These are phyloP conservation scores for Polydrusus tereticollis DNA, from an alignment of 2,888 invertebrate genomes.

Conservation along the genomic window DNA sequence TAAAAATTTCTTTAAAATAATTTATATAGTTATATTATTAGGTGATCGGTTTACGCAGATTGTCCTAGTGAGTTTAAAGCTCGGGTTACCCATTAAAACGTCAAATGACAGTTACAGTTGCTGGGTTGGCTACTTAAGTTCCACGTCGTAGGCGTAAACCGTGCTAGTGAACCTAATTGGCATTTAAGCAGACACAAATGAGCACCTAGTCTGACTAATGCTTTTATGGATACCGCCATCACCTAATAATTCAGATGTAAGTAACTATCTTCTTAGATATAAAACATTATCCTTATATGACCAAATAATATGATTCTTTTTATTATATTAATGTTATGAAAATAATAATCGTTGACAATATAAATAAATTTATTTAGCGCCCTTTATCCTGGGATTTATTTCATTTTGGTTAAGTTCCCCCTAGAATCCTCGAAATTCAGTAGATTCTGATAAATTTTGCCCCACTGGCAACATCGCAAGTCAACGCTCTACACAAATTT, in stretches of 20 bases:
- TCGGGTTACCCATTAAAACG: too few species aligned
- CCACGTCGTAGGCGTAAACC: too few species aligned
- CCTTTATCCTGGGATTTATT: conserved; percentile 37
- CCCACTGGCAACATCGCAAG: too few species aligned
- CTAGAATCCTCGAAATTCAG: not conserved
- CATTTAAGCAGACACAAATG: not conserved
- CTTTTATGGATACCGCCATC: not conserved
- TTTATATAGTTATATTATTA: conserved; percentile 12
- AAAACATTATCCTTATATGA: conserved; percentile 33
- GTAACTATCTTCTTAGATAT: conserved; percentile 13
- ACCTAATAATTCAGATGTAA: conserved; percentile 4
- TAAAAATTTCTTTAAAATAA: conserved; percentile 35
- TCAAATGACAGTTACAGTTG: too few species aligned
- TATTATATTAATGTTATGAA: conserved; percentile 45
- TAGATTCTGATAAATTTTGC: too few species aligned
- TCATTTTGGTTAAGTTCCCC: not conserved
- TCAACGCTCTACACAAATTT: too few species aligned
- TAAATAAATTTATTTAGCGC: conserved; percentile 65
- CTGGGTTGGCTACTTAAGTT: too few species aligned
- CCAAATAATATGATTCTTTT: conserved; percentile 33
- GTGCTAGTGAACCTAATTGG: not conserved
- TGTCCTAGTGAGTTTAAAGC: not conserved
- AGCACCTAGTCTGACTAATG: not conserved
- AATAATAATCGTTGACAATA: conserved; percentile 65
- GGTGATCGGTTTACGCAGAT: not conserved